These are phyloP conservation scores for Danio rerio DNA, from an alignment of 2,113 vertebrate species.

Conservation along the genomic window DNA sequence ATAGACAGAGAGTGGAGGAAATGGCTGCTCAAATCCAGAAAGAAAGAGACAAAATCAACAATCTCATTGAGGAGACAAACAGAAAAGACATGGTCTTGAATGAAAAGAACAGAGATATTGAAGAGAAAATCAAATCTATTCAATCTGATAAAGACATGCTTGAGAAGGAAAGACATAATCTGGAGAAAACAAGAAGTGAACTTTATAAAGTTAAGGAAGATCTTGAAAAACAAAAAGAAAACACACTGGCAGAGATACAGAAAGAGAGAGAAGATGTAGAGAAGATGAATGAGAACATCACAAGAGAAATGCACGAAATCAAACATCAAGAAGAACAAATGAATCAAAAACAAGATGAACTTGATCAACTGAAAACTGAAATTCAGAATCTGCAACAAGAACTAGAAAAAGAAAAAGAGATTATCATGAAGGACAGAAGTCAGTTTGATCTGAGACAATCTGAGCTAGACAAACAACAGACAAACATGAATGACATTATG, in stretches of 20 bases:
- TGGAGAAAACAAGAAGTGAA: constrained; percentile 34
- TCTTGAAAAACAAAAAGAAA: constrained; percentile 15
- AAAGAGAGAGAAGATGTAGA: not conserved
- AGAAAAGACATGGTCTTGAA: not conserved
- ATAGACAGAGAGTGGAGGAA: constrained; percentile 1
- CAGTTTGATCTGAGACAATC: not conserved
- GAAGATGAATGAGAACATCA: not conserved
- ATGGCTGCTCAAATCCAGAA: not conserved
- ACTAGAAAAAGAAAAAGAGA: too few species aligned
- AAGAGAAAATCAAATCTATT: constrained; percentile 2
- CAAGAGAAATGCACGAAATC: not conserved
- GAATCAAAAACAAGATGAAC: not conserved
- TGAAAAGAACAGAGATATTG: not conserved
- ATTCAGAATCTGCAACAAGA: not conserved
- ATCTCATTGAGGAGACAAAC: not conserved
- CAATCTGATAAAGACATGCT: constrained; percentile 8
- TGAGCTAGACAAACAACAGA: not conserved
- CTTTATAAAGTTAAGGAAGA: not conserved
- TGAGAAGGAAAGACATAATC: constrained; percentile 17
- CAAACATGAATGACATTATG: not conserved
- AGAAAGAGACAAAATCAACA: not conserved
- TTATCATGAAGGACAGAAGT: not conserved
- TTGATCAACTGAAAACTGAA: not conserved
- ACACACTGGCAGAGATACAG: constrained; percentile 44
- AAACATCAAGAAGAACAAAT: not conserved